A percentile compares a stretch with the other conserved stretches of the same genome.
Conservation (phyloP, 2,888 invertebrate genomes). For the Caradrina kadenii region DNA sequence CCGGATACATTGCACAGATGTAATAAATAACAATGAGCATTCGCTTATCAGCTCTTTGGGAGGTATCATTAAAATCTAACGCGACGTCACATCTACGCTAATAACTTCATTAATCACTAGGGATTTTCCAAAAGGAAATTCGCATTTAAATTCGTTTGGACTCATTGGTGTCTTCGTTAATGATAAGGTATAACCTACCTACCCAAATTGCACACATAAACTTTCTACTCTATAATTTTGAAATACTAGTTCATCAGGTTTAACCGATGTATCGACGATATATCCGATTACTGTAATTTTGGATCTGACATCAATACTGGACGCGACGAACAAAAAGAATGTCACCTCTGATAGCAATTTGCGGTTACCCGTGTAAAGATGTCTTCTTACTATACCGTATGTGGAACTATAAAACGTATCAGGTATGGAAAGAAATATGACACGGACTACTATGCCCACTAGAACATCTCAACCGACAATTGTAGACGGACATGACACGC, state of each 20-base stretch:
- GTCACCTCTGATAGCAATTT: constrained; percentile 21
- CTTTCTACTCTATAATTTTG: constrained; percentile 29
- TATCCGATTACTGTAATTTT: constrained; percentile 33
- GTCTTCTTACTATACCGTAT: too few relatives aligned
- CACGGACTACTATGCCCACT: too few relatives aligned
- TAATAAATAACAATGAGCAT: constrained; percentile 64
- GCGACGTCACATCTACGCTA: constrained; percentile 36
- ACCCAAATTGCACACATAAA: constrained; percentile 7
- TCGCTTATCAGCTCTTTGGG: constrained; percentile 54
- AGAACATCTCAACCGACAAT: too few relatives aligned
- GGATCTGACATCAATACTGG: constrained; percentile 20
- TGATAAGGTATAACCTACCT: background rate
- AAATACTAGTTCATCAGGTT: constrained; percentile 28
- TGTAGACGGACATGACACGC: too few relatives aligned
- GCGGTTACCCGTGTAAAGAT: constrained; percentile 11
- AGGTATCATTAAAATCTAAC: constrained; percentile 47
- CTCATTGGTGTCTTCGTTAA: background rate
- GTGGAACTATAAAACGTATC: too few relatives aligned
- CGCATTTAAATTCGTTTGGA: background rate
- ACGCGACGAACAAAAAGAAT: constrained; percentile 33
- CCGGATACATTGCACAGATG: constrained; percentile 70
- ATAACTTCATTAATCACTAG: constrained; percentile 20
- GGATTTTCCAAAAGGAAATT: constrained; percentile 29
- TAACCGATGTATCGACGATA: constrained; percentile 14
- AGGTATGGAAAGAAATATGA: too few relatives aligned